Base-by-base conservation (phyloP, 1,140 invertebrate genomes). In the Neuroterus valhalla region DNA sequence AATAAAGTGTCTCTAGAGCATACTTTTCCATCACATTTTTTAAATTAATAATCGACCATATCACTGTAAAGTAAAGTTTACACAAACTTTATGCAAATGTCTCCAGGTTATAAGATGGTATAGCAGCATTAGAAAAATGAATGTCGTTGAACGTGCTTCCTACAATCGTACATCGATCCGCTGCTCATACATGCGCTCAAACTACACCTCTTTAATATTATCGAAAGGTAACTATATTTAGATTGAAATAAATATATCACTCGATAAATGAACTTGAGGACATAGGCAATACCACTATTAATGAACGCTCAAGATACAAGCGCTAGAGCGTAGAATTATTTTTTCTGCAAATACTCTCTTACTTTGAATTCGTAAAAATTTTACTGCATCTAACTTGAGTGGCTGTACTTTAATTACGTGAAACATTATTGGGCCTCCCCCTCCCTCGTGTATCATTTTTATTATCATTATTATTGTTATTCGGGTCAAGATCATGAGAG, bases 201-300 rank as follows among this genome's bases (percentile, higher is more conserved):
- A 38, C 31, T 38, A 5, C 31, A 38, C 11, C 2, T 3, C 23
- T 62, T 14, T 5, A 62, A 31, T n/a, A n/a, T 12, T 14, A 31
- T 62, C n/a, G 14, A 2, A 62, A 62, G 26, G 55, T 62, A n/a
- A 62, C 55, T 62, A 62, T 62, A 26, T 62, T 38, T 62, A 31
- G 12, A 62, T 31, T 23, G 6, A 14, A 62, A 3, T 3, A 62
- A 38, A 38, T 5, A 38, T 38, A 38, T 5, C 31, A 62, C 23
- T 62, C 52, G n/a, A n/a, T n/a, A 38, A 62, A 62, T 62, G 23
- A 62, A 62, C 23, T 62, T 62, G 23, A 62, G 55, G 23, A 6
- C 21, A 31, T 17, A 8, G 8, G 6, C 17, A 14, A 52, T 10
- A 52, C 3, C 19, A 17, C 10, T 50, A 50, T 17, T 50, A 17